Evolutionary conservation across 1,140 invertebrate genomes (phyloP).

Genomic region (Sinonovacula constricta): DNA sequence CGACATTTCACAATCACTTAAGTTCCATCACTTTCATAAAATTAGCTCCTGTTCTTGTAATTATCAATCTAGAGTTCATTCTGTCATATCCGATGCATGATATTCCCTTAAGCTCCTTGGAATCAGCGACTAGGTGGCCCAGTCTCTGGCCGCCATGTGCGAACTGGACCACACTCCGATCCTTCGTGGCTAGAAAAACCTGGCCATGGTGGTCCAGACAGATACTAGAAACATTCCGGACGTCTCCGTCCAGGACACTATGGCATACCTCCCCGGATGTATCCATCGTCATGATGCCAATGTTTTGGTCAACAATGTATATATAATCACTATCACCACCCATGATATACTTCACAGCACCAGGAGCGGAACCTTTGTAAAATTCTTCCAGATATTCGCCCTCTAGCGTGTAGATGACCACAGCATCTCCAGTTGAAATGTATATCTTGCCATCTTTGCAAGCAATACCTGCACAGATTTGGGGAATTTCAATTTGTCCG

Average conservation of each 20-base stretch:
- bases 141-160: slow-evolving; percentile 22
- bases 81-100: slow-evolving; percentile 23
- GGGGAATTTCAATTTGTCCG: background rate
- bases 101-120: slow-evolving; percentile 9
- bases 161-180: slow-evolving; percentile 16
- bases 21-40: slow-evolving; percentile 40
- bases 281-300: background rate
- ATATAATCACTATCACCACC: background rate
- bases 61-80: slow-evolving; percentile 21
- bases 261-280: background rate
- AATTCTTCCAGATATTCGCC: slow-evolving; percentile 15
- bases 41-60: slow-evolving; percentile 35
- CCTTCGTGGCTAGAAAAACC: background rate
- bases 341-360: too few species aligned
- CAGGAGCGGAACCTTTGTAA: background rate
- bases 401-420: background rate
- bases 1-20: slow-evolving; percentile 28
- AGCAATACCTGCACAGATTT: background rate
- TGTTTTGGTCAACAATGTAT: background rate
- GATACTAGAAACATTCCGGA: background rate
- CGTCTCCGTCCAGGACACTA: background rate
- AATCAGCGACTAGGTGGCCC: background rate
- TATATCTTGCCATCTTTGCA: background rate
- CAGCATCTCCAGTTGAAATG: slow-evolving; percentile 1
- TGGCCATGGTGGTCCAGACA: slow-evolving; percentile 8